Base-by-base conservation (phyloP, 1,140 invertebrate species). In the Listronotus oregonensis region DNA sequence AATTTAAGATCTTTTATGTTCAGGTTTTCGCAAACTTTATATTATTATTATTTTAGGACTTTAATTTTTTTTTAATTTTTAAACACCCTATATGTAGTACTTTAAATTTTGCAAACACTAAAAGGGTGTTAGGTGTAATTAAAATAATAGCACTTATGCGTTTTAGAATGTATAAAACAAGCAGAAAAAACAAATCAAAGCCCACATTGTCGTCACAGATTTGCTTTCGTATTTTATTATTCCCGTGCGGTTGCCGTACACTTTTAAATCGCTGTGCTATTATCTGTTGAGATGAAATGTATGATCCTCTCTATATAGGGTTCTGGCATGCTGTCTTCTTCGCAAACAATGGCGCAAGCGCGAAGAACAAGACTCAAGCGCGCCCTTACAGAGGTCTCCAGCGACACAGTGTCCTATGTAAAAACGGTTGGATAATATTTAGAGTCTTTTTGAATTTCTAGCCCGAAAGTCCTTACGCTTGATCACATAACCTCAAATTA, bases 341-440 rank as follows among this genome's bases (percentile, higher is more conserved):
- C 91, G 78, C 89, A 76, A 69, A 92, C 90, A 76, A 85, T 93
- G 86, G 88, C 91, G 80, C 90, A 93, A 85, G 87, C 88, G 75
- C 86, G 91, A 76, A 86, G 91, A 73, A 85, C 89, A 75, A 85
- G 89, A 77, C 86, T 93, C 79, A 86, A 91, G 79, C 86, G 92
- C 77, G 91, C 91, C 74, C 90, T 92, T 82, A 93, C 92, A 79
- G 91, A 93, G 82, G 90, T 91, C 75, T 92, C 90, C 74, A 88
- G 89, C 81, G 91, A 93, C 82, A 91, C 90, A 77, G 88, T 93
- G 82, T 88, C 85, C 85, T 89, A 90, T 86, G 90, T 90, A 82
- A 91, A 90, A 89, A 90, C 90, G 90, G 91, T 92, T 88, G 85
- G 71, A 69, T 64, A 50, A 69, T 69, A 66, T 65, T 67, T 70